These are phyloP conservation scores for Alexandromys fortis DNA, from an alignment of 2,113 vertebrate genomes.

Conservation along the genomic window DNA sequence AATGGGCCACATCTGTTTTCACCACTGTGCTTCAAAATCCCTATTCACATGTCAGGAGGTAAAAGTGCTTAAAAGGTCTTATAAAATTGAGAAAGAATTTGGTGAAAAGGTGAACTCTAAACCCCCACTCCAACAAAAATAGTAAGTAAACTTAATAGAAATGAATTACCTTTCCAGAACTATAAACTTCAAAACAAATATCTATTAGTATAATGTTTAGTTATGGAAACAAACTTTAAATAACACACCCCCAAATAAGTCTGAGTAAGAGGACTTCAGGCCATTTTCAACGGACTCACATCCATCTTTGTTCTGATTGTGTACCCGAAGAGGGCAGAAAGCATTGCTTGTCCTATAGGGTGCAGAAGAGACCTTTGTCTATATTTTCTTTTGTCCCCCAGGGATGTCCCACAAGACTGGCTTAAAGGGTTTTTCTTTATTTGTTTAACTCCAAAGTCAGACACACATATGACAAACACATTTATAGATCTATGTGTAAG, in stretches of 20 bases:
- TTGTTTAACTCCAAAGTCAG: neutral
- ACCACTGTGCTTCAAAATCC: neutral
- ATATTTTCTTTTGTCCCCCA: neutral
- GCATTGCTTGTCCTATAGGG: neutral
- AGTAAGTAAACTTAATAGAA: neutral
- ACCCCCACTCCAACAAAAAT: neutral
- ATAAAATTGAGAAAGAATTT: neutral
- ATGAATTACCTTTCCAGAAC: neutral
- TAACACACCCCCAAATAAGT: neutral
- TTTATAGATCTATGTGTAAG: conserved; percentile 6
- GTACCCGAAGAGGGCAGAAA: neutral
- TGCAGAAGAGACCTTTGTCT: neutral
- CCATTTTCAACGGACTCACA: neutral
- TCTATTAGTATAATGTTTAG: neutral
- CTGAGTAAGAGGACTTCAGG: neutral
- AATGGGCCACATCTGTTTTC: neutral
- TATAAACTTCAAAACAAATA: conserved; percentile 10
- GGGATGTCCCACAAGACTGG: neutral
- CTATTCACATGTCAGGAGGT: neutral
- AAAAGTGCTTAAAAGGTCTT: neutral
- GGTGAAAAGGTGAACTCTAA: neutral
- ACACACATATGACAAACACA: neutral
- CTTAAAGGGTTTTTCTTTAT: neutral
- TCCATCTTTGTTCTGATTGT: neutral
- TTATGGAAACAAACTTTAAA: neutral